Evolutionary conservation across 2,113 vertebrate species (phyloP), one percentile per base, ranked within the genome.

Genomic region (Hippotragus niger): DNA sequence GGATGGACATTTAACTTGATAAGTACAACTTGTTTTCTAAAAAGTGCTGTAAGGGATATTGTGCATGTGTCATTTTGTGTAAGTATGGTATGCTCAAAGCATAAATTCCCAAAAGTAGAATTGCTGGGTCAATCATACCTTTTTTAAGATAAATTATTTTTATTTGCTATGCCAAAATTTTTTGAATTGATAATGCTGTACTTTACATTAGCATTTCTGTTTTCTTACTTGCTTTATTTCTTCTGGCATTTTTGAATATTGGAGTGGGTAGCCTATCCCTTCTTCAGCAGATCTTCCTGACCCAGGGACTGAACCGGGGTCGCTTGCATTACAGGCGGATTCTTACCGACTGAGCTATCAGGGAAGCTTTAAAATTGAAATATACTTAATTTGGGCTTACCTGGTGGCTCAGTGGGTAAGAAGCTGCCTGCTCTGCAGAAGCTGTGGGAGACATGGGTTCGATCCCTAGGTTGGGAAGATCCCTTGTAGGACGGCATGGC

Each of bases 71-170:
- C 64, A 83, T 85, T 90, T 95, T 93, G 55, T 16, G 0, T 29
- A 91, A 85, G 55, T 67, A 50, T 60, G 27, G 1, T 92, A 40
- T 50, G 55, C 7, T 71, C 67, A 58, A 94, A 95, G 62, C 36
- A 95, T 83, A 81, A 87, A 71, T 83, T 89, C 71, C 36, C 43
- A 52, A 82, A 96, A 87, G 53, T 89, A 50, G 19, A 94, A 91
- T 97, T 91, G 21, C 40, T 52, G 13, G 36, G 67, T 86, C 50
- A 89, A 4, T 91, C 43, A 86, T 67, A 71, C n/a, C 74, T 95
- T 91, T 57, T 21, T 19, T 6, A 47, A 80, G 76, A 50, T 50
- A 80, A 33, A 50, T 50, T 33, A 50, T 80, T 80, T 50, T 50
- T 50, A 50, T 80, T 80, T 50, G 76, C 8, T 80, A 50, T 80